Evolutionary conservation across 2,113 vertebrate species (phyloP), one percentile per base, ranked within the genome.

Genomic region (Scomber colias): DNA sequence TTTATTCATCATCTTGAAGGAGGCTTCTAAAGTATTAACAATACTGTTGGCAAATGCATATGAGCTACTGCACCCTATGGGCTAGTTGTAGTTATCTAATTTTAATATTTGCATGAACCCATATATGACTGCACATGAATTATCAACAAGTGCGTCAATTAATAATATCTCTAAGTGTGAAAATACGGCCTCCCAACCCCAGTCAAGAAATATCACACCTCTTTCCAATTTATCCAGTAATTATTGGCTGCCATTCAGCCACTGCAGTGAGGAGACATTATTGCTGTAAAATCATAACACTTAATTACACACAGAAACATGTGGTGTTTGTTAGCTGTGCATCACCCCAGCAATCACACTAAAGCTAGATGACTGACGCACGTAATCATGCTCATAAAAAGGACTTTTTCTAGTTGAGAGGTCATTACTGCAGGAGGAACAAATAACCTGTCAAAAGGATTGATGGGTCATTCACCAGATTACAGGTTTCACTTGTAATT

Each of bases 61-160:
- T 50, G 27, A 57, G 21, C 14, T 51, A 60, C 63, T 40, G 35
- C 9, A 40, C 35, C 48, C 45, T 13, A 15, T 13, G 12, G 59
- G 35, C 1, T 11, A 11, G 8, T 15, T 48, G 16, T 40, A 40
- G 19, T 69, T 72, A 63, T 71, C 12, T 35, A 54, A 24, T 70
- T 83, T 71, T 55, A 69, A 69, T 75, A 71, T 51, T 8, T 62
- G 40, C 51, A 68, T 13, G n/a, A 40, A 63, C 17, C 21, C 51
- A 13, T 16, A 30, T 46, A 65, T 1, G 2, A 21, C 67, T 61
- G 51, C 57, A 67, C 57, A 85, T 77, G 51, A 73, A 81, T 86
- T 77, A 84, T 61, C 57, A 76, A 79, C 35, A 71, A 49, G 53
- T 59, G 14, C 27, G 76, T 80, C 64, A 8, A 76, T 87, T 67